Conservation (phyloP, 2,888 invertebrate species). For the Galeruca laticollis region DNA sequence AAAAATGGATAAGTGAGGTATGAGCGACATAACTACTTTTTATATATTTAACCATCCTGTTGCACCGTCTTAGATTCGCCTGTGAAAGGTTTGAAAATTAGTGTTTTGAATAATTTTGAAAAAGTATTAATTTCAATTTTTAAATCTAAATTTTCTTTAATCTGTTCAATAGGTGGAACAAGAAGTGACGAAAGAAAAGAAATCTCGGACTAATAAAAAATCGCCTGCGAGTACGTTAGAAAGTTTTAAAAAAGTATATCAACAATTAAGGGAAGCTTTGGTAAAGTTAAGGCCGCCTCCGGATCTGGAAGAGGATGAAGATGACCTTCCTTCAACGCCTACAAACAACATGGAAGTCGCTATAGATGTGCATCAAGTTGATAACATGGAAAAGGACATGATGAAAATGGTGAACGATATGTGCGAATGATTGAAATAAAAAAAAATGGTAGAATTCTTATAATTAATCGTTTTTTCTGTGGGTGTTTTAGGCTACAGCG, state of each 20-base stretch:
- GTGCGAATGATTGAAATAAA: constrained; percentile 52
- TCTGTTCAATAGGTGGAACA: constrained; percentile 71
- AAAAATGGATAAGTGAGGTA: constrained; percentile 88
- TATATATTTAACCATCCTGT: neutral
- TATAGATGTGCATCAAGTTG: constrained; percentile 60
- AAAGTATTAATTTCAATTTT: neutral
- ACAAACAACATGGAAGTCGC: constrained; percentile 54
- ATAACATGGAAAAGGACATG: constrained; percentile 79
- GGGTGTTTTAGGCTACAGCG: constrained; percentile 10
- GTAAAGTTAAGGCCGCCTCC: constrained; percentile 84
- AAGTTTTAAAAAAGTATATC: constrained; percentile 63
- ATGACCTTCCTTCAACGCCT: constrained; percentile 56
- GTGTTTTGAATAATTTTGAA: no score
- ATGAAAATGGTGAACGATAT: constrained; percentile 82
- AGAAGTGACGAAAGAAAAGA: constrained; percentile 73
- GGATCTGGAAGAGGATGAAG: constrained; percentile 65
- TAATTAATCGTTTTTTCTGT: constrained; percentile 13
- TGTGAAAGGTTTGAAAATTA: no score
- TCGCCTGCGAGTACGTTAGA: constrained; percentile 63
- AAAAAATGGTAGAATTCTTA: constrained; percentile 25
- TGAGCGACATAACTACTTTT: neutral
- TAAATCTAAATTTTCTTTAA: neutral
- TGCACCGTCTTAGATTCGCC: no score
- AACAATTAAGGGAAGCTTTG: constrained; percentile 86
- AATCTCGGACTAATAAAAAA: constrained; percentile 73